Percentiles rank a stretch among this genome's conserved stretches.
phyloP scores from a whole-genome alignment of 2,888 invertebrate species.

The Morpho deidamia region DNA sequence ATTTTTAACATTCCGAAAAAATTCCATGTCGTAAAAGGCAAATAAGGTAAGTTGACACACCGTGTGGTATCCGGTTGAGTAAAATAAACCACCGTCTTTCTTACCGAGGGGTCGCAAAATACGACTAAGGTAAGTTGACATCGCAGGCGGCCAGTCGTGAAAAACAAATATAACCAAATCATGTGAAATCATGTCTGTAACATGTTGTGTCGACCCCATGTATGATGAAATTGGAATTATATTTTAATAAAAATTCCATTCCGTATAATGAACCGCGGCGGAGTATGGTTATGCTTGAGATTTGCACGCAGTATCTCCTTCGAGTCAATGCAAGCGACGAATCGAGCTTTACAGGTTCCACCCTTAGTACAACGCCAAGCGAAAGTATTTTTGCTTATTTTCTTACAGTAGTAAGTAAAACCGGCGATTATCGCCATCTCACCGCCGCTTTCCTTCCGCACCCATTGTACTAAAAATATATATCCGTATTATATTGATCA shows the following conservation, averaged over 20 bases:
- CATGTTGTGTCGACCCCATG: too few relatives aligned
- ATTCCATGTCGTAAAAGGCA: too few relatives aligned
- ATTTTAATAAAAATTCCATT: conserved; percentile 33
- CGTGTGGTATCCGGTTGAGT: too few relatives aligned
- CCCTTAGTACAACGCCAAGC: conserved; percentile 28
- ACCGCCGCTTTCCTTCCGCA: conserved; percentile 20
- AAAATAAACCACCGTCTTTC: too few relatives aligned
- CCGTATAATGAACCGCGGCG: conserved; percentile 28
- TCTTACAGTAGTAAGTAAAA: conserved; percentile 29
- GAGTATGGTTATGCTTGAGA: conserved; percentile 62
- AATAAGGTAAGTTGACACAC: too few relatives aligned
- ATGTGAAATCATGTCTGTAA: too few relatives aligned
- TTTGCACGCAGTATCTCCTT: conserved; percentile 47
- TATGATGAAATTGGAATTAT: conserved; percentile 8
- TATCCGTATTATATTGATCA: background rate
- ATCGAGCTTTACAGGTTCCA: conserved; percentile 29
- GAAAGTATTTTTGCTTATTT: conserved; percentile 10
- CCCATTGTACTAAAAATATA: conserved; percentile 27
- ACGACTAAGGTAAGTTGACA: too few relatives aligned
- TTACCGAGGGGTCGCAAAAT: too few relatives aligned
- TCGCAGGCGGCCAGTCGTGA: too few relatives aligned
- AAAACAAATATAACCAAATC: too few relatives aligned
- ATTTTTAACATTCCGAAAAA: too few relatives aligned
- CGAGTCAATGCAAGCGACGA: conserved; percentile 13
- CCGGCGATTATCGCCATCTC: conserved; percentile 28